A percentile compares a stretch with the other conserved stretches of the same genome.
Evolutionary conservation across 2,888 invertebrate species (phyloP).

Genomic region (Abscondita cerata): DNA sequence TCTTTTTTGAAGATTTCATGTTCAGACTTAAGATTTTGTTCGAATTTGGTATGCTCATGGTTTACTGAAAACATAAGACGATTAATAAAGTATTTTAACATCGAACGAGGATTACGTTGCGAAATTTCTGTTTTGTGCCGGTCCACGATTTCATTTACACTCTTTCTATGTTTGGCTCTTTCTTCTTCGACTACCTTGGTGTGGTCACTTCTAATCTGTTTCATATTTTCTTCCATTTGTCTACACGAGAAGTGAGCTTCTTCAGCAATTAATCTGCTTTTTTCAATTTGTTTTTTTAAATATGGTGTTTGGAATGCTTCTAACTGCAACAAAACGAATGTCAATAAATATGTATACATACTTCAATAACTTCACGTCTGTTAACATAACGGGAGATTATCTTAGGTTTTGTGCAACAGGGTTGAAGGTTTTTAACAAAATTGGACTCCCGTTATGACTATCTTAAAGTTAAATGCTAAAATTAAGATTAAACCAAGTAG

Average conservation of each 20-base stretch:
- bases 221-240: slow-evolving; percentile 60
- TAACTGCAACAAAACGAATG: slow-evolving; percentile 63
- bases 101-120: slow-evolving; percentile 51
- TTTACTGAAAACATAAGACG: slow-evolving; percentile 57
- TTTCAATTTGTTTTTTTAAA: slow-evolving; percentile 61
- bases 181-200: slow-evolving; percentile 53
- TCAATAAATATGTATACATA: too few species aligned
- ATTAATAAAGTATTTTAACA: too few species aligned
- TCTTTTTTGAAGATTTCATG: slow-evolving; percentile 44
- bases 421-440: too few species aligned
- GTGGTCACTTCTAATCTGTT: slow-evolving; percentile 56
- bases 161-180: slow-evolving; percentile 47
- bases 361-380: too few species aligned
- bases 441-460: too few species aligned
- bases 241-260: slow-evolving; percentile 55
- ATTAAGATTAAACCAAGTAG: too few species aligned
- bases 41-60: slow-evolving; percentile 50
- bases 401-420: too few species aligned
- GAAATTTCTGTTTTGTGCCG: slow-evolving; percentile 48
- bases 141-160: slow-evolving; percentile 50
- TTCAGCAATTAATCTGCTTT: slow-evolving; percentile 59
- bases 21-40: slow-evolving; percentile 48
- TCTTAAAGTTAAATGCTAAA: too few species aligned
- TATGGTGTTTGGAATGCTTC: slow-evolving; percentile 67
- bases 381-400: too few species aligned